Conservation (phyloP, 2,888 invertebrate species). For the Tanytarsus gracilentus region DNA sequence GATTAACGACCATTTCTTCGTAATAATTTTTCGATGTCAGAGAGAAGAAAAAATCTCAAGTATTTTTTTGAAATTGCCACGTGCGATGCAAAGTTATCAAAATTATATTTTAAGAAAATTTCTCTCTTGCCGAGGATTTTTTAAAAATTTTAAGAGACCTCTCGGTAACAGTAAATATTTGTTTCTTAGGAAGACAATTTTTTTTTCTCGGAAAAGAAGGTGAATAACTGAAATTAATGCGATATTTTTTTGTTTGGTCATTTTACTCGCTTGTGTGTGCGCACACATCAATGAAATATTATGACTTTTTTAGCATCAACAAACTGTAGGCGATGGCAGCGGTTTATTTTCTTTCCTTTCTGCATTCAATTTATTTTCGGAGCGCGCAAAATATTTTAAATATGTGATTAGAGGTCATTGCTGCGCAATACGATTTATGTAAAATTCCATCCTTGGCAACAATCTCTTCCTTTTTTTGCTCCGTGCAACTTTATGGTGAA, state of each 20-base stretch:
- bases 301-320: neutral
- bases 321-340: neutral
- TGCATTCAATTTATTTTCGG: neutral
- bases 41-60: neutral
- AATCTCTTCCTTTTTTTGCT: neutral
- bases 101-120: too few species aligned
- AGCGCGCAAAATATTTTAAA: neutral
- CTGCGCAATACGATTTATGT: neutral
- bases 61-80: too few species aligned
- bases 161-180: neutral
- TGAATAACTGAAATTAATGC: slow-evolving; percentile 19
- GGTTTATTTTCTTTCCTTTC: neutral
- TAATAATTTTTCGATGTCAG: too few species aligned
- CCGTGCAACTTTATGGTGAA: too few species aligned
- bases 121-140: too few species aligned
- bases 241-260: neutral
- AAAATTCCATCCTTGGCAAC: neutral
- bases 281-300: neutral
- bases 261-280: neutral
- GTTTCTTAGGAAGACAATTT: neutral
- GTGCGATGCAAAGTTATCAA: too few species aligned
- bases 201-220: slow-evolving; percentile 6
- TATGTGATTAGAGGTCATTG: slow-evolving; percentile 16
- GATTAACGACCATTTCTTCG: too few species aligned
- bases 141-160: too few species aligned